Evolutionary conservation across 2,113 vertebrate genomes (phyloP).

Genomic region (Pterocles burchelli): DNA sequence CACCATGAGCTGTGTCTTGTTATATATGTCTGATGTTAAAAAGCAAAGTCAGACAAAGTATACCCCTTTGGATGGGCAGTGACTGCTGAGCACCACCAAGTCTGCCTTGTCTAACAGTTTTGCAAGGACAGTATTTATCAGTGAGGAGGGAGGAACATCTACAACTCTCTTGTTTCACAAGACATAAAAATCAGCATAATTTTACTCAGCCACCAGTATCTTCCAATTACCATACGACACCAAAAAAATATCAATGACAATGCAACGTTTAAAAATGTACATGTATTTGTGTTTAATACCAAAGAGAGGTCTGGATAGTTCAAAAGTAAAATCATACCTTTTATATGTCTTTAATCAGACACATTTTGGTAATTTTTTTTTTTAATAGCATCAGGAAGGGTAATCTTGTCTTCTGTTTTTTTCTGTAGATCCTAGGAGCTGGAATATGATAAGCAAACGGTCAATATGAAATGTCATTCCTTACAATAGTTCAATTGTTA

Average conservation of each 20-base stretch:
- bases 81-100: not conserved
- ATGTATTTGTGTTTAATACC: not conserved
- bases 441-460: slow-evolving; percentile 1
- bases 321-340: not conserved
- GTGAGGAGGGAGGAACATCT: not conserved
- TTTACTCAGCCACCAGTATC: not conserved
- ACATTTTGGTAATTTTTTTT: not conserved
- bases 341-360: not conserved
- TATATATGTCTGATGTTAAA: slow-evolving; percentile 46
- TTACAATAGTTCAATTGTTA: slow-evolving; percentile 33
- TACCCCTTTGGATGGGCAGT: not conserved
- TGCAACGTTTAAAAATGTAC: not conserved
- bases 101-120: not conserved
- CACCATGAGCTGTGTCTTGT: slow-evolving; percentile 56
- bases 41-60: slow-evolving; percentile 10
- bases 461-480: slow-evolving; percentile 9
- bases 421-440: not conserved
- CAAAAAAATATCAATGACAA: not conserved
- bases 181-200: not conserved
- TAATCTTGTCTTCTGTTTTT: slow-evolving; percentile 27
- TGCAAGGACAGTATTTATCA: not conserved
- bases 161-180: not conserved
- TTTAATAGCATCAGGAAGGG: not conserved
- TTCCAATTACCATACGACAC: not conserved
- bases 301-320: not conserved